Conservation (phyloP, 2,113 vertebrate genomes). For the Alces alces region DNA sequence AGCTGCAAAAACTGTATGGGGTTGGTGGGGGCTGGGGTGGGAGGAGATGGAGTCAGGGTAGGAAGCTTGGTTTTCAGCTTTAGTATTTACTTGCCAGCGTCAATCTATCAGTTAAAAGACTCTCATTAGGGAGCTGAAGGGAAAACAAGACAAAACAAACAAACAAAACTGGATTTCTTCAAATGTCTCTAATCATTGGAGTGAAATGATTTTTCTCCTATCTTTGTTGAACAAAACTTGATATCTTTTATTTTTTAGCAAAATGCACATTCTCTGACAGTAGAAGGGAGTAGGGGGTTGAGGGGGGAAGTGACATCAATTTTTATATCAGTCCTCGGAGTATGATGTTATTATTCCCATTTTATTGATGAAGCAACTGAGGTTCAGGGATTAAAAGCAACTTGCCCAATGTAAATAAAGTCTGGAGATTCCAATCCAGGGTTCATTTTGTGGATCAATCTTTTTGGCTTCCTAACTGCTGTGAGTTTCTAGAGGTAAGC, state of each 20-base stretch:
- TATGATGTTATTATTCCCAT: background rate
- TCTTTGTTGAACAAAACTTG: background rate
- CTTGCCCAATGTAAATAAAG: background rate
- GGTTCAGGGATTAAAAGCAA: background rate
- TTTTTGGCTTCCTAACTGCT: background rate
- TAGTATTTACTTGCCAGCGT: background rate
- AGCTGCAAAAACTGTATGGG: background rate
- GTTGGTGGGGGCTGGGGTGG: background rate
- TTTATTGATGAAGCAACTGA: background rate
- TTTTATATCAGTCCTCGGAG: background rate
- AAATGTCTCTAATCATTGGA: background rate
- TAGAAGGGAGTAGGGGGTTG: background rate
- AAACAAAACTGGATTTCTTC: slow-evolving; percentile 4
- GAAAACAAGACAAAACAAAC: background rate
- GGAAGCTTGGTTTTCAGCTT: background rate
- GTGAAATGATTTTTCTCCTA: background rate
- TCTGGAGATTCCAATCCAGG: background rate
- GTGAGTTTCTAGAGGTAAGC: background rate
- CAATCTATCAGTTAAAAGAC: background rate
- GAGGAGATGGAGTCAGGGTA: background rate
- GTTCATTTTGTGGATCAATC: background rate
- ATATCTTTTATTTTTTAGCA: background rate
- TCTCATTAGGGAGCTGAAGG: background rate
- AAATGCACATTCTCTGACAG: background rate
- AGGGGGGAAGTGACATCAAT: too few species aligned